These are phyloP conservation scores for Lepidonotus clava DNA, from an alignment of 2,888 invertebrate genomes.

Conservation along the genomic window DNA sequence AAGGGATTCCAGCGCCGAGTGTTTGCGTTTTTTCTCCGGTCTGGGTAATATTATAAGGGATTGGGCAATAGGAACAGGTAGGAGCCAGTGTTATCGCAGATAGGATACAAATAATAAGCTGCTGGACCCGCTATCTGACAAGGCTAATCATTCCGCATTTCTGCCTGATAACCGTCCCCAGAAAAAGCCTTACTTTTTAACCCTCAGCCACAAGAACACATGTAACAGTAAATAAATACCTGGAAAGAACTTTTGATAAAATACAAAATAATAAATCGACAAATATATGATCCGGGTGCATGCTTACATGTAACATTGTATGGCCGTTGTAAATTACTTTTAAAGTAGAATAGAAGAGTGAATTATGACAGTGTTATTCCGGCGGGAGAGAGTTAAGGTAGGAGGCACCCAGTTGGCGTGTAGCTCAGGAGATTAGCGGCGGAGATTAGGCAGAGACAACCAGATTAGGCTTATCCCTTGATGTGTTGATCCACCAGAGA, in stretches of 20 bases:
- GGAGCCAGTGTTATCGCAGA: background rate
- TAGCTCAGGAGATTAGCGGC: background rate
- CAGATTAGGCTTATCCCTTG: slow-evolving; percentile 11
- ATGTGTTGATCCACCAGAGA: slow-evolving; percentile 22
- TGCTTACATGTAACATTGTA: too few relatives aligned
- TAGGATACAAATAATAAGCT: slow-evolving; percentile 13
- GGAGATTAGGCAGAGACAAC: background rate
- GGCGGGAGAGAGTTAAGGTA: too few relatives aligned
- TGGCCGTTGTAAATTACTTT: too few relatives aligned
- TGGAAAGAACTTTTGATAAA: too few relatives aligned
- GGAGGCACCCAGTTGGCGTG: too few relatives aligned
- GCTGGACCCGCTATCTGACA: background rate
- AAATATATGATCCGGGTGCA: too few relatives aligned
- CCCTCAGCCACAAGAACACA: too few relatives aligned
- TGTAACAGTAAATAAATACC: too few relatives aligned
- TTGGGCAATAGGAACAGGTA: background rate
- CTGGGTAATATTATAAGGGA: background rate
- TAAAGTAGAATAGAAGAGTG: too few relatives aligned
- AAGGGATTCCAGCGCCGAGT: background rate
- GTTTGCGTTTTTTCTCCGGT: background rate
- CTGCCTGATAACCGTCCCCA: background rate
- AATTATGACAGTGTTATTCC: too few relatives aligned
- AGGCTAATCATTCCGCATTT: background rate
- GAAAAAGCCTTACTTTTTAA: too few relatives aligned
- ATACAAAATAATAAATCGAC: too few relatives aligned